Base-by-base conservation (phyloP, 2,797 vertebrate species). In the Anas bahamensis region DNA sequence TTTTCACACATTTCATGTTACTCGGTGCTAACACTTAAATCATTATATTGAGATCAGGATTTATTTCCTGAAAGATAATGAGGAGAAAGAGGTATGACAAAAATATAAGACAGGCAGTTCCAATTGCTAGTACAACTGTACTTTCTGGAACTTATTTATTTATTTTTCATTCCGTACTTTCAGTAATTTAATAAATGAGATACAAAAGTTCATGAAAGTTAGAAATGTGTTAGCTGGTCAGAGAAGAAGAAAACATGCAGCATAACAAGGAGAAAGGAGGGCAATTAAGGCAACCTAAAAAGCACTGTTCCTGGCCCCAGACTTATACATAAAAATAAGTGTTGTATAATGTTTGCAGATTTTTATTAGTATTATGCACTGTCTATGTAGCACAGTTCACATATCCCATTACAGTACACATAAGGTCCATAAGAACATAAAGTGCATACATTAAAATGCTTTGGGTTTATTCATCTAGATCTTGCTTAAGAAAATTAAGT, bases 51-150 rank as follows among this genome's bases (percentile, higher is more conserved):
- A 95, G 53, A 95, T 35, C 14, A 17, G 24, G 75, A 96, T 96
- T 96, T 96, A 95, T 97, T 95, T 94, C 59, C 77, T 72, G 29
- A 65, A 96, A 92, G 90, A 84, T 94, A 93, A 93, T 37, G 29
- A 93, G n/a, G 17, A 92, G 15, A 82, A 94, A 41, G 61, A 73
- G 31, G 72, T 53, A 61, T 60, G 31, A 95, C 56, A 95, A 94
- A 94, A 87, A 89, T 24, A 82, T 50, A 94, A 80, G 74, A 78
- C 31, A 73, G 3, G 28, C 4, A 23, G 39, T 7, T 57, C 55
- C 75, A 55, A 13, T 31, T 61, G 26, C 77, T 88, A 42, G 52
- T 73, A 74, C 42, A 95, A 83, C 39, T 95, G 53, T 88, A 41
- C 93, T 90, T 96, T 94, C 73, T 93, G 84, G 82, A 95, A 93